Evolutionary conservation across 1,140 invertebrate species (phyloP).

Genomic region (Maniola jurtina): DNA sequence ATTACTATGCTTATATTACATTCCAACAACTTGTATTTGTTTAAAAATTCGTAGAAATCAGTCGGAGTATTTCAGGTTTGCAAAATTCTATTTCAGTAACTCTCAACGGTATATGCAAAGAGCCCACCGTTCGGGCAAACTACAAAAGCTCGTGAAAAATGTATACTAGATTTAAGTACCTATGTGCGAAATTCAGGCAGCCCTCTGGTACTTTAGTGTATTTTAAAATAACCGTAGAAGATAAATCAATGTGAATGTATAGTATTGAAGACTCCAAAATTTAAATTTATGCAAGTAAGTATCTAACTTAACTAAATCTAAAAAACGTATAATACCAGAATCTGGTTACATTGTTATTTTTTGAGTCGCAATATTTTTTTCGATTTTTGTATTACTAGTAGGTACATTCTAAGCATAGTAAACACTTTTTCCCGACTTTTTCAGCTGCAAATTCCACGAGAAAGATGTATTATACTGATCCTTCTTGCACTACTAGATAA

Average conservation of each 20-base stretch:
- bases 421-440: too few species aligned
- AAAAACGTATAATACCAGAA: too few species aligned
- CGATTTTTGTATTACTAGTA: too few species aligned
- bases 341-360: too few species aligned
- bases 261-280: not conserved
- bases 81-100: conserved; percentile 33
- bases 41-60: conserved; percentile 20
- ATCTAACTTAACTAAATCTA: too few species aligned
- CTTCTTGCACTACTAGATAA: too few species aligned
- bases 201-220: conserved; percentile 12
- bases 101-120: conserved; percentile 31
- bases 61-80: conserved; percentile 24
- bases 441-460: too few species aligned
- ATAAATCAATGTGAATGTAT: conserved; percentile 1
- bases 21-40: conserved; percentile 7
- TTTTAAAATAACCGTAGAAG: conserved; percentile 16
- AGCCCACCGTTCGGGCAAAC: conserved; percentile 24
- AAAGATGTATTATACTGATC: too few species aligned
- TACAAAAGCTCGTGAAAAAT: conserved; percentile 36
- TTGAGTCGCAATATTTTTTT: too few species aligned
- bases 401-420: too few species aligned
- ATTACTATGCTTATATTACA: not conserved
- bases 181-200: conserved; percentile 21
- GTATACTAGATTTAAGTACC: conserved; percentile 28
- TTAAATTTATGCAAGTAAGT: too few species aligned